Evolutionary conservation across 2,888 invertebrate genomes (phyloP).

Genomic region (Muschampia plurimacula): DNA sequence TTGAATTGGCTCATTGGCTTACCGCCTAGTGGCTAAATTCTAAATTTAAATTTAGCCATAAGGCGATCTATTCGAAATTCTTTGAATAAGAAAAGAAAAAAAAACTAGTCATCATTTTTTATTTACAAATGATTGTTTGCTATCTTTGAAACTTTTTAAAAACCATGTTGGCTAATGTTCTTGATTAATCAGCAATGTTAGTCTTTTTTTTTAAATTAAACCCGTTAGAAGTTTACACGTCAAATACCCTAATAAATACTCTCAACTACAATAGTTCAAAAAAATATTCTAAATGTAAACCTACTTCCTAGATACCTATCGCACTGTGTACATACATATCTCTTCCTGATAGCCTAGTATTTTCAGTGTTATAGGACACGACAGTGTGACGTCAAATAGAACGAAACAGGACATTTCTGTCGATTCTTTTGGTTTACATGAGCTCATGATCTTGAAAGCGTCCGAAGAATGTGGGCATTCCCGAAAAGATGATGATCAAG

Average conservation of each 20-base stretch:
- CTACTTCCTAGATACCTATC: constrained; percentile 29
- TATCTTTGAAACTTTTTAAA: too few species aligned
- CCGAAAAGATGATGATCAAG: too few species aligned
- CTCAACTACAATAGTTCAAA: constrained; percentile 25
- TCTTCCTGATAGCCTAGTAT: constrained; percentile 24
- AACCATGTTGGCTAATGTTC: too few species aligned
- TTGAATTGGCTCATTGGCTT: too few species aligned
- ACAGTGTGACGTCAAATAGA: neutral
- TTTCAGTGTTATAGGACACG: neutral
- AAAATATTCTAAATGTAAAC: constrained; percentile 19
- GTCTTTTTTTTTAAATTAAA: neutral
- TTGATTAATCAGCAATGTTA: neutral
- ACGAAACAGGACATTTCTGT: neutral
- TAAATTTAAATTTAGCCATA: too few species aligned
- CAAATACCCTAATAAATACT: neutral
- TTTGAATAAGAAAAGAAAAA: too few species aligned
- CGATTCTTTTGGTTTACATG: neutral
- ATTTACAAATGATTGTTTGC: too few species aligned
- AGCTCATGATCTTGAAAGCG: too few species aligned
- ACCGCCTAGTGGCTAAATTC: too few species aligned
- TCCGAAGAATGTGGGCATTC: too few species aligned
- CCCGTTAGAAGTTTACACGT: neutral
- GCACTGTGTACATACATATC: constrained; percentile 36
- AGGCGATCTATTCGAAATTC: too few species aligned
- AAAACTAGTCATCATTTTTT: too few species aligned